Evolutionary conservation across 2,888 invertebrate genomes (phyloP).

Genomic region (Xiphydria camelus): DNA sequence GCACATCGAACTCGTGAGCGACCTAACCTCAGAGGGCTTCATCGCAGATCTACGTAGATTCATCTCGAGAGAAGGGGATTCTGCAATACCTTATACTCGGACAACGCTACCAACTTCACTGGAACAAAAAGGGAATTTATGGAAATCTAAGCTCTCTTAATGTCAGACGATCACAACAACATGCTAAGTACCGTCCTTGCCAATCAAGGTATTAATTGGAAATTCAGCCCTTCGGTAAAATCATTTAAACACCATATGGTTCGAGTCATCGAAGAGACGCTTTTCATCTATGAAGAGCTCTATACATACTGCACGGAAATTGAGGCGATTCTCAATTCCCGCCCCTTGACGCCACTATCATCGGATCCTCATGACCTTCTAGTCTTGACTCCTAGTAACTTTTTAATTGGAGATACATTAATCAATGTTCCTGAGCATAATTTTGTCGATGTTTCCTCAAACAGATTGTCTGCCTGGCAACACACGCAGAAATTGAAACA

Average conservation of each 20-base stretch:
- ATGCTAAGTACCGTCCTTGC: constrained; percentile 1
- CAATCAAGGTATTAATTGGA: constrained; percentile 25
- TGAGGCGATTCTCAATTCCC: too few species aligned
- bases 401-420: constrained; percentile 20
- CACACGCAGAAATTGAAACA: constrained; percentile 19
- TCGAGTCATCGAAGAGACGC: constrained; percentile 16
- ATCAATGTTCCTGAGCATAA: constrained; percentile 12
- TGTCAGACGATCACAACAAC: neutral
- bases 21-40: neutral
- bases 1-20: too few species aligned
- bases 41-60: neutral
- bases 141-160: neutral
- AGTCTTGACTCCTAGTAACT: constrained; percentile 17
- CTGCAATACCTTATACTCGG: neutral
- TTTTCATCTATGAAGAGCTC: constrained; percentile 27
- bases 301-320: constrained; percentile 17
- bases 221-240: constrained; percentile 33
- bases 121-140: neutral
- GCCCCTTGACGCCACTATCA: too few species aligned
- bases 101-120: neutral
- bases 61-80: neutral
- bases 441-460: constrained; percentile 6
- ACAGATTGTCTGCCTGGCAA: constrained; percentile 19
- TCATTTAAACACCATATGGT: constrained; percentile 27
- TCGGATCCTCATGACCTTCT: constrained; percentile 16